Percentiles rank a stretch among this genome's conserved stretches.
These are phyloP conservation scores for Melipona bicolor DNA, from an alignment of 2,888 invertebrate species.

Conservation along the genomic window DNA sequence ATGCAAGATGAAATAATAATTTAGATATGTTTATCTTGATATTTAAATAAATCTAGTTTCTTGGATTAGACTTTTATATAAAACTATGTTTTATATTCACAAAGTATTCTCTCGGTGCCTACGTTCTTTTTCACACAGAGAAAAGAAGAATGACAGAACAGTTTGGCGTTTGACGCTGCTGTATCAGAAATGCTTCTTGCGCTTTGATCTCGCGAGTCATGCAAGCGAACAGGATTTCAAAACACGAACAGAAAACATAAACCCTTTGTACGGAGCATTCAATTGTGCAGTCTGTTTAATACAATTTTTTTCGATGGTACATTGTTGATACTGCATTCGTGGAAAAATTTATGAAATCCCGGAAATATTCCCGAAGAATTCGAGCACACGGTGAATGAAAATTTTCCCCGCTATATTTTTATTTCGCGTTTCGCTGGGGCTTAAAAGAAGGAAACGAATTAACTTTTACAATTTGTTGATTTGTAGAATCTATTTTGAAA, in stretches of 20 bases:
- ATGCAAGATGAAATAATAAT: no score
- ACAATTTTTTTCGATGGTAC: background rate
- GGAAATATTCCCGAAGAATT: background rate
- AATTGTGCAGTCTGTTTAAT: background rate
- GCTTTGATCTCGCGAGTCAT: slow-evolving; percentile 19
- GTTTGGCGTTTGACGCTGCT: background rate
- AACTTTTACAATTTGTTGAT: no score
- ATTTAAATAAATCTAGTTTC: background rate
- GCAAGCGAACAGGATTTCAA: background rate
- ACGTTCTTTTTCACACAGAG: background rate
- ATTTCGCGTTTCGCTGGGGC: background rate
- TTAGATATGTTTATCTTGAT: no score
- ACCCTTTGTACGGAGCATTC: background rate
- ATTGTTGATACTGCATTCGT: background rate
- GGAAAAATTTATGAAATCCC: background rate
- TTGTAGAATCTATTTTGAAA: no score
- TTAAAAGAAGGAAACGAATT: no score
- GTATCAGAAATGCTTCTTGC: slow-evolving; percentile 12
- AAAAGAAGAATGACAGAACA: background rate
- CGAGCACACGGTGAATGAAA: background rate
- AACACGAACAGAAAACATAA: background rate
- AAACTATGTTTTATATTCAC: background rate
- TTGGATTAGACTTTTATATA: background rate
- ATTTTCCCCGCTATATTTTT: no score
- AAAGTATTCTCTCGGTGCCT: slow-evolving; percentile 2